Conservation (phyloP, 1,140 invertebrate genomes). For the Samia ricini region DNA sequence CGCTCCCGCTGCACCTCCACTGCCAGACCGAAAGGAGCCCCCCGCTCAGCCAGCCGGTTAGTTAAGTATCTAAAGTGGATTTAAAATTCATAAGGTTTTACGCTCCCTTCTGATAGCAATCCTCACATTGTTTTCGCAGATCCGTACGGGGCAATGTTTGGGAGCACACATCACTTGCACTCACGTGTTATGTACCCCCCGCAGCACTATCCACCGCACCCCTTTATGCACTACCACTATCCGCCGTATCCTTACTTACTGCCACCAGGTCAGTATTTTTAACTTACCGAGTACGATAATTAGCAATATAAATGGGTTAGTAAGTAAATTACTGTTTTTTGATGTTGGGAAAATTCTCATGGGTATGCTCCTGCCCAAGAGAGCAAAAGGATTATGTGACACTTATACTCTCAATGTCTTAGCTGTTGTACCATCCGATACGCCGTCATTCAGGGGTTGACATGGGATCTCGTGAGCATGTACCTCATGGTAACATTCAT, state of each 20-base stretch:
- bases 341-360: no score
- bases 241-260: conserved; percentile 68
- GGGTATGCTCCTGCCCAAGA: no score
- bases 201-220: conserved; percentile 72
- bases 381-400: no score
- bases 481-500: no score
- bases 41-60: conserved; percentile 80
- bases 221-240: conserved; percentile 73
- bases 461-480: no score
- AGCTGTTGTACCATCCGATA: no score
- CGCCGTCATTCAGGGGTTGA: no score
- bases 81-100: conserved; percentile 65
- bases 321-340: no score
- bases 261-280: conserved; percentile 66
- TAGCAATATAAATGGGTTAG: no score
- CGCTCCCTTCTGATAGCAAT: conserved; percentile 30
- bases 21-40: conserved; percentile 71
- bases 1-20: conserved; percentile 43
- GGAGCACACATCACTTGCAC: conserved; percentile 59
- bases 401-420: no score
- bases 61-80: conserved; percentile 78
- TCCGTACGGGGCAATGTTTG: conserved; percentile 69
- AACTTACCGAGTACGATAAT: neutral
- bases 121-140: conserved; percentile 69
- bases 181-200: conserved; percentile 69